phyloP scores from a whole-genome alignment of 64 coral and sea anemone genomes.

The Stylophora pistillata region DNA sequence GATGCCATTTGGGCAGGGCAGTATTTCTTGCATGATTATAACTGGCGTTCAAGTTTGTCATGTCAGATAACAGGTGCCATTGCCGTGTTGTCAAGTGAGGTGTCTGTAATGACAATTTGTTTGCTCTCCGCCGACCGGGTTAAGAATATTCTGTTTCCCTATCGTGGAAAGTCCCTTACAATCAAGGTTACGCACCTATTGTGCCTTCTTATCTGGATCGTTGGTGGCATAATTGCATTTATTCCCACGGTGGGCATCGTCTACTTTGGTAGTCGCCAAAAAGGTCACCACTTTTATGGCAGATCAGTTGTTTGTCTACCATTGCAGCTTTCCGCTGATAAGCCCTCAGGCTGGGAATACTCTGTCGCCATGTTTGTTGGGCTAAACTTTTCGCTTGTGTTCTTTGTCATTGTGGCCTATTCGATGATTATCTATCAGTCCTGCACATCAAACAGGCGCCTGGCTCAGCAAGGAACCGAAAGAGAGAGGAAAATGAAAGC shows the following conservation, averaged over 20 bases:
- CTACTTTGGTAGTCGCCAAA: not conserved
- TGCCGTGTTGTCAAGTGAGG: not conserved
- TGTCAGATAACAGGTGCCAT: slow-evolving; percentile 21
- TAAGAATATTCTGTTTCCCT: not conserved
- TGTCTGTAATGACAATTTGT: not conserved
- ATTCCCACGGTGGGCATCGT: not conserved
- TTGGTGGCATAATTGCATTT: not conserved
- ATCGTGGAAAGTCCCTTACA: not conserved
- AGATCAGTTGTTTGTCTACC: not conserved
- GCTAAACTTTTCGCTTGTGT: not conserved
- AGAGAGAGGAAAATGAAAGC: not conserved
- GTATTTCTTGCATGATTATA: slow-evolving; percentile 25
- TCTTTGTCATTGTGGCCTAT: not conserved
- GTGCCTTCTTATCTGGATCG: not conserved
- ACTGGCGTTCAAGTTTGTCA: slow-evolving; percentile 6
- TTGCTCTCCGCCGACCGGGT: not conserved
- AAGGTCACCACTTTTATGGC: not conserved
- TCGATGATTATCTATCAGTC: not conserved
- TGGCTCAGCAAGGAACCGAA: not conserved
- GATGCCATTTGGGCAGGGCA: slow-evolving; percentile 21
- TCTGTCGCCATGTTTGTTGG: not conserved
- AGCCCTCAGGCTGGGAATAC: not conserved
- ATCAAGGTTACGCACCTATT: not conserved
- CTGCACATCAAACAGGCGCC: not conserved
- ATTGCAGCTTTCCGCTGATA: not conserved